Evolutionary conservation across 2,888 invertebrate genomes (phyloP), one percentile per base, ranked within the genome.

Genomic region (Polyploca ridens): DNA sequence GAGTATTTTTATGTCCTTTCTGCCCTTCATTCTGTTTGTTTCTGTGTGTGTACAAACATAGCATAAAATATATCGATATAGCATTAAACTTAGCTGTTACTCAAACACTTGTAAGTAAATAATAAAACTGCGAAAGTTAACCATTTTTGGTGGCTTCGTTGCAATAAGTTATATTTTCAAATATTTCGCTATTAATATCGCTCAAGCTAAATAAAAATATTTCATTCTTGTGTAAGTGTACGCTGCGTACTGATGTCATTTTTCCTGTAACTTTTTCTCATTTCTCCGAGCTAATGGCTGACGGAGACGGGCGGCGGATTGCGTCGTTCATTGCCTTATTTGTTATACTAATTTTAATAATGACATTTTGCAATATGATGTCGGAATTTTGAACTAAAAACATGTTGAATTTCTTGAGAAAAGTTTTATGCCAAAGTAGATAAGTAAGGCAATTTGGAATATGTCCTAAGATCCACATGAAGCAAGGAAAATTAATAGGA

Each of bases 241-340:
- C 86, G 87, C 49, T 62, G 68, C 14, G 41, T 74, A 49, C 79
- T 66, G 71, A 33, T 57, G 64, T 77, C 74, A 78, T 85, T 88
- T 89, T 90, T 88, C 82, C 78, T 79, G 66, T 65, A 78, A 84
- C 76, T 84, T 88, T 88, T 86, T 83, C 82, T 46, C 54, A n/a
- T 54, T 54, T 19, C 54, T 81, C 76, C 73, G 71, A 81, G 82
- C 85, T 92, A 91, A 92, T 91, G 91, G 90, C 71, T 73, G 61
- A 41, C 72, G 73, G 69, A 63, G 79, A 78, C 74, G 75, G 79
- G 75, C 77, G 79, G 81, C 76, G 81, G 74, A 69, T 78, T 77
- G 46, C 82, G 81, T 86, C 88, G 84, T 88, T 89, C 84, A 76
- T 80, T 76, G 73, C 77, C 79, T 84, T 85, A 84, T 83, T 81